Evolutionary conservation across 1,140 invertebrate species (phyloP).

Genomic region (Popillia japonica): DNA sequence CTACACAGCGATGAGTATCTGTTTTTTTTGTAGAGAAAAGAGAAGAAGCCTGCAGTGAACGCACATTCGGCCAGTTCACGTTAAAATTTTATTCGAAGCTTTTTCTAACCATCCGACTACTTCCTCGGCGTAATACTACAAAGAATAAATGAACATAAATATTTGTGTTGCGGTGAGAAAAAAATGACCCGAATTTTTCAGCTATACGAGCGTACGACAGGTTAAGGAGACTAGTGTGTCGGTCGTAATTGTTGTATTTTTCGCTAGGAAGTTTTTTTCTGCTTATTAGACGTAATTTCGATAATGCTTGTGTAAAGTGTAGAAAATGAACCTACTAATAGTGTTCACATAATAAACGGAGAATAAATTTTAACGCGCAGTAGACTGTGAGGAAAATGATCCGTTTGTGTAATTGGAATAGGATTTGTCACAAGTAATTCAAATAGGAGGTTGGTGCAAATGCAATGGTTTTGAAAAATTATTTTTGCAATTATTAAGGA

Average conservation of each 20-base stretch:
- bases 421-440: too few species aligned
- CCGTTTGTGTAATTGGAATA: too few species aligned
- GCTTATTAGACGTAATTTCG: neutral
- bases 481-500: too few species aligned
- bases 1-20: neutral
- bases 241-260: conserved; percentile 2
- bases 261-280: neutral
- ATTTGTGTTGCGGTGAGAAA: neutral
- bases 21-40: neutral
- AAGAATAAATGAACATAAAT: neutral
- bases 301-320: neutral
- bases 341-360: too few species aligned
- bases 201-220: neutral
- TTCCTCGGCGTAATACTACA: neutral
- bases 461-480: too few species aligned
- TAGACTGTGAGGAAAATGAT: too few species aligned
- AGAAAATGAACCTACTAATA: neutral
- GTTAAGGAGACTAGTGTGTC: conserved; percentile 8
- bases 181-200: conserved; percentile 26
- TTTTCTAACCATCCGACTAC: neutral
- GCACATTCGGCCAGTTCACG: neutral
- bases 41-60: neutral
- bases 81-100: neutral
- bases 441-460: too few species aligned
- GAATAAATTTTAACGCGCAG: too few species aligned